phyloP scores from a whole-genome alignment of 2,113 vertebrate species.

The Nothobranchius furzeri region DNA sequence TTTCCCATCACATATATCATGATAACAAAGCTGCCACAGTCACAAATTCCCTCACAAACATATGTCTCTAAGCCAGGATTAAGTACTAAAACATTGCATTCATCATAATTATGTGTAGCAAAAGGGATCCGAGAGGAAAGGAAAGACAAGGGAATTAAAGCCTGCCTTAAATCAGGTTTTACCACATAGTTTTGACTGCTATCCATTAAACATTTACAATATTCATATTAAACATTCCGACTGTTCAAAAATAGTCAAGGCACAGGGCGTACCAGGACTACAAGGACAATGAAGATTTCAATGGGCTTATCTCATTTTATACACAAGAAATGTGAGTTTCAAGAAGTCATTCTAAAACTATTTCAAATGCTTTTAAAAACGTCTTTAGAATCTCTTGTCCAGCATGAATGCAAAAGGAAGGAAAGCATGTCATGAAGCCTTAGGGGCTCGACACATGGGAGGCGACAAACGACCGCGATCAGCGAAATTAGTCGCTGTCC shows the following conservation, averaged over 20 bases:
- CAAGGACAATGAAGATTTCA: not conserved
- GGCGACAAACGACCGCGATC: too few relatives aligned
- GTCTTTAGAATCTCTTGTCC: not conserved
- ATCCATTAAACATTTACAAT: not conserved
- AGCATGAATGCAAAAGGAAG: not conserved
- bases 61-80: constrained; percentile 10
- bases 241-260: not conserved
- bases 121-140: not conserved
- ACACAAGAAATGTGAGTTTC: not conserved
- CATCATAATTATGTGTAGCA: constrained; percentile 29
- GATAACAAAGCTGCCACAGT: constrained; percentile 20
- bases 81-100: constrained; percentile 36
- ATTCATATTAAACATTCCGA: not conserved
- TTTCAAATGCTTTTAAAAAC: not conserved
- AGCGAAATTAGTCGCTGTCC: too few relatives aligned
- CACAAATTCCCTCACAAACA: constrained; percentile 26
- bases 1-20: constrained; percentile 41
- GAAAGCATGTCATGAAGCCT: not conserved
- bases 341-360: not conserved
- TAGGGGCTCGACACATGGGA: too few relatives aligned
- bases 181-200: not conserved
- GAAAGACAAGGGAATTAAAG: not conserved
- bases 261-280: not conserved
- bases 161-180: not conserved
- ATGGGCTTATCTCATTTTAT: not conserved